These are phyloP conservation scores for Oreochromis grahami DNA, from an alignment of 2,797 vertebrate species.

Conservation along the genomic window DNA sequence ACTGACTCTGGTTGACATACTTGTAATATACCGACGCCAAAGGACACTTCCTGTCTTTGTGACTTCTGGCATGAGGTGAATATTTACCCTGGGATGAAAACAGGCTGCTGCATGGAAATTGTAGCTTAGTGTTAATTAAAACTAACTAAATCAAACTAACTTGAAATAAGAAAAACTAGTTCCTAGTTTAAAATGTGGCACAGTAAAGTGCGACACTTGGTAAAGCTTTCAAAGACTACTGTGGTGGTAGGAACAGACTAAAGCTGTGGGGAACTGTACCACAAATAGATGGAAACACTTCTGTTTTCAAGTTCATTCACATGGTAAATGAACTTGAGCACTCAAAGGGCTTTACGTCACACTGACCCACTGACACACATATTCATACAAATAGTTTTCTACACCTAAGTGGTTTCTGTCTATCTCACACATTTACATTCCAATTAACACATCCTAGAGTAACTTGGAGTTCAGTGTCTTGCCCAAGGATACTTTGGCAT, in stretches of 20 bases:
- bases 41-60: not conserved
- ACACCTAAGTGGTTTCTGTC: no score
- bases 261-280: not conserved
- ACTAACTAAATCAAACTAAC: not conserved
- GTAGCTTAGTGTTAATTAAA: not conserved
- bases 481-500: no score
- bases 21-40: not conserved
- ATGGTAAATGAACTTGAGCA: no score
- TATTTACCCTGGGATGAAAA: not conserved
- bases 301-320: not conserved
- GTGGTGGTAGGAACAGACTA: not conserved
- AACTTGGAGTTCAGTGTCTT: no score
- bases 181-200: not conserved
- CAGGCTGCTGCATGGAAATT: not conserved
- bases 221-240: not conserved
- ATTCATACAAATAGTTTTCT: no score
- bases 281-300: not conserved
- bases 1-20: not conserved
- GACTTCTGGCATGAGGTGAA: accelerated
- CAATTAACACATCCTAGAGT: no score
- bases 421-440: no score
- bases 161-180: not conserved
- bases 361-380: no score
- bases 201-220: not conserved
- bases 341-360: no score